Evolutionary conservation across 2,888 invertebrate genomes (phyloP).

Genomic region (Lysandra coridon): DNA sequence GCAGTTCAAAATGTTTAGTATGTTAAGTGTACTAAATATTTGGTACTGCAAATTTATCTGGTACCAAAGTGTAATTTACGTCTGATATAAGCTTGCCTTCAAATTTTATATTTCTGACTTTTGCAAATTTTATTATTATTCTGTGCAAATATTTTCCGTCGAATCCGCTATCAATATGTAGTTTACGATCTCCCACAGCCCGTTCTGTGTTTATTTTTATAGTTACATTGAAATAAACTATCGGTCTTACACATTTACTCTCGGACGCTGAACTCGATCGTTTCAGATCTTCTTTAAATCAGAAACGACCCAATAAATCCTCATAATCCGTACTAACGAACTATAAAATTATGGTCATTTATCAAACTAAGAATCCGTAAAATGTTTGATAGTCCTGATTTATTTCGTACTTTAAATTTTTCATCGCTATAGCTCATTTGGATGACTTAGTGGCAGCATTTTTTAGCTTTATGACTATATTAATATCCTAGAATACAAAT

Average conservation of each 20-base stretch:
- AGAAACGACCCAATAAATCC: slow-evolving; percentile 39
- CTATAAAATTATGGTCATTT: slow-evolving; percentile 7
- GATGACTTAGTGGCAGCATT: neutral
- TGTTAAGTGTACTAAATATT: neutral
- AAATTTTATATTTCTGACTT: neutral
- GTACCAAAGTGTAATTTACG: neutral
- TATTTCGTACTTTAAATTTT: neutral
- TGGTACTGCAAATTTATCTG: neutral
- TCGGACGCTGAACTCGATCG: slow-evolving; percentile 69
- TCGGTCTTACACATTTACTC: slow-evolving; percentile 46
- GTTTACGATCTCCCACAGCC: slow-evolving; percentile 37
- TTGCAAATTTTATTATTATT: neutral
- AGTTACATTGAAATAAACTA: slow-evolving; percentile 47
- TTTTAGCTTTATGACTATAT: neutral
- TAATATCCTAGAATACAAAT: neutral
- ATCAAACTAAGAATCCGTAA: slow-evolving; percentile 23
- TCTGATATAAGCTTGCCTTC: neutral
- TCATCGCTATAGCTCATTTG: neutral
- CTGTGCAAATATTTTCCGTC: neutral
- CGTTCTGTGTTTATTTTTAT: slow-evolving; percentile 43
- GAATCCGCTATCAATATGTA: slow-evolving; percentile 32
- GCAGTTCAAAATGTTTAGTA: neutral
- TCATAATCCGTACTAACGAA: slow-evolving; percentile 23
- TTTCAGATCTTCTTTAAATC: slow-evolving; percentile 68
- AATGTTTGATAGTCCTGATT: slow-evolving; percentile 23